A percentile compares a stretch with the other conserved stretches of the same genome.
These are phyloP conservation scores for Drosophila nannoptera DNA, from an alignment of 1,140 invertebrate genomes.

Conservation along the genomic window DNA sequence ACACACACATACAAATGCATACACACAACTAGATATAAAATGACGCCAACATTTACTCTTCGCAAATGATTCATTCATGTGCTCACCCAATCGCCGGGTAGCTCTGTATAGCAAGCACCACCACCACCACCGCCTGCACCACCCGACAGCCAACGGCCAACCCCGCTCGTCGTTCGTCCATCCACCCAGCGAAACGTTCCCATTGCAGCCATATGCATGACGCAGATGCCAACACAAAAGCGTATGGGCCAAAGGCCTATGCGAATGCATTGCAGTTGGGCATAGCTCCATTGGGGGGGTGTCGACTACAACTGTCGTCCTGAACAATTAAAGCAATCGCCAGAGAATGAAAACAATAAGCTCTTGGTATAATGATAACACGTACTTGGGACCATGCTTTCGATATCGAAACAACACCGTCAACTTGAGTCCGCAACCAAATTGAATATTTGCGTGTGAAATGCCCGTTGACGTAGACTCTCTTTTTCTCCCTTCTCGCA, in stretches of 20 bases:
- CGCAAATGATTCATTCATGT: conserved; percentile 69
- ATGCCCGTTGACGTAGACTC: conserved; percentile 47
- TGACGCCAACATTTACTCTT: conserved; percentile 65
- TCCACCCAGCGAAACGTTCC: conserved; percentile 21
- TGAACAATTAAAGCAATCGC: conserved; percentile 28
- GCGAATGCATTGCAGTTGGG: conserved; percentile 16
- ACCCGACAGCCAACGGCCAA: not conserved
- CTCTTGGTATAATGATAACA: conserved; percentile 52
- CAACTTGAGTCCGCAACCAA: conserved; percentile 1
- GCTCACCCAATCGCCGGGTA: conserved; percentile 19
- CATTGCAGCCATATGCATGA: conserved; percentile 66
- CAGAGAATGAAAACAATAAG: conserved; percentile 18
- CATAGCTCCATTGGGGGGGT: conserved; percentile 3
- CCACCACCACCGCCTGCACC: conserved; percentile 2
- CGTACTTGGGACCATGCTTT: conserved; percentile 5
- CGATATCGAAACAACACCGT: conserved; percentile 7
- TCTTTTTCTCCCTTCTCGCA: not conserved
- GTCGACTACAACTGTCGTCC: not conserved
- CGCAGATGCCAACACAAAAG: conserved; percentile 60
- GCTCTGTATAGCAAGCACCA: conserved; percentile 18
- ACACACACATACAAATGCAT: conserved; percentile 8
- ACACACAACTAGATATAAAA: conserved; percentile 38
- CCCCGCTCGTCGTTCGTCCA: not conserved
- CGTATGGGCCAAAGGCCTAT: conserved; percentile 14
- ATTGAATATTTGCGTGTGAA: conserved; percentile 64